These are phyloP conservation scores for Phaethornis superciliosus DNA, from an alignment of 2,113 vertebrate species.

Conservation along the genomic window DNA sequence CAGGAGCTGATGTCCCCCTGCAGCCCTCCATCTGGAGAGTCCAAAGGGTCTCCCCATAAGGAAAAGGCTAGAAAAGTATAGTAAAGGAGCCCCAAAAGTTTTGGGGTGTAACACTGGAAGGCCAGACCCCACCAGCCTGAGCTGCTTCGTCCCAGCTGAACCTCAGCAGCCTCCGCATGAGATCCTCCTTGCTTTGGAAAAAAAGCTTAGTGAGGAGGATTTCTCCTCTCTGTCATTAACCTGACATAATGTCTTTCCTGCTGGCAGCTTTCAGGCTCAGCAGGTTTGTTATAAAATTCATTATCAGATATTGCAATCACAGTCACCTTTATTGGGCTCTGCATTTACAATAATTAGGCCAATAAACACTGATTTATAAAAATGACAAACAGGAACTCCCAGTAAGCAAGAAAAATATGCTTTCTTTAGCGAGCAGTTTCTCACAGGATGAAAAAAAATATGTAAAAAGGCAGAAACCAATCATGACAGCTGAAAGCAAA, in stretches of 20 bases:
- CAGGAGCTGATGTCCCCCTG: accelerated
- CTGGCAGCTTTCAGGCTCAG: conserved; percentile 71
- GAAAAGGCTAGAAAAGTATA: not conserved
- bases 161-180: not conserved
- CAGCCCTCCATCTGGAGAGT: not conserved
- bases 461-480: not conserved
- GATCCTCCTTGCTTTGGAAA: conserved; percentile 19
- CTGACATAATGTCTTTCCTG: conserved; percentile 70
- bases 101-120: accelerated
- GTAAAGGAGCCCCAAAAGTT: not conserved
- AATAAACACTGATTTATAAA: conserved; percentile 77
- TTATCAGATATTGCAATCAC: conserved; percentile 73
- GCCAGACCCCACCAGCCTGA: not conserved
- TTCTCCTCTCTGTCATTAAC: conserved; percentile 64
- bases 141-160: not conserved
- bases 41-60: not conserved
- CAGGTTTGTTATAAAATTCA: conserved; percentile 75
- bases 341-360: conserved; percentile 77
- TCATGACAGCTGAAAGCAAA: not conserved
- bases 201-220: conserved; percentile 38
- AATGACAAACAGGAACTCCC: conserved; percentile 75
- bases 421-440: conserved; percentile 44
- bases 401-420: conserved; percentile 57
- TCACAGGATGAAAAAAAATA: not conserved
- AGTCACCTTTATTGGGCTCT: conserved; percentile 72